These are phyloP conservation scores for Pseudopodoces humilis DNA, from an alignment of 2,113 vertebrate species.

Conservation along the genomic window DNA sequence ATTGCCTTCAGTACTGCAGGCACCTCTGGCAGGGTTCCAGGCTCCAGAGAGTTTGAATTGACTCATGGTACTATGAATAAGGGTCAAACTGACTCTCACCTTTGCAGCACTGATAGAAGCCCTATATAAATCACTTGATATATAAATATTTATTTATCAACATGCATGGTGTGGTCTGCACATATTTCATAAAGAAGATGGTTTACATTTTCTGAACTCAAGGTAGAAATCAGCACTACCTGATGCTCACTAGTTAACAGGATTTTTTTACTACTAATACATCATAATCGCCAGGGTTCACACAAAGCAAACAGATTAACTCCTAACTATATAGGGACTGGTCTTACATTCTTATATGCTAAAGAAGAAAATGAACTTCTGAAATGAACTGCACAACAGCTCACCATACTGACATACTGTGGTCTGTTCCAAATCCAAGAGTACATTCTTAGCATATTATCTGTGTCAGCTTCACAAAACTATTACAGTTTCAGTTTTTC, in stretches of 20 bases:
- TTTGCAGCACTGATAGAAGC: conserved; percentile 44
- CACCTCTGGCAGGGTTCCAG: conserved; percentile 24
- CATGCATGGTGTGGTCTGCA: conserved; percentile 14
- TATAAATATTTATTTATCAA: conserved; percentile 65
- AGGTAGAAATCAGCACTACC: conserved; percentile 21
- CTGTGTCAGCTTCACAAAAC: conserved; percentile 51
- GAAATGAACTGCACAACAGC: neutral
- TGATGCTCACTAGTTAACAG: neutral
- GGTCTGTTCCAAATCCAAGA: conserved; percentile 23
- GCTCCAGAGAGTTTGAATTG: neutral
- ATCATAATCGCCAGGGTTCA: neutral
- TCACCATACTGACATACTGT: neutral
- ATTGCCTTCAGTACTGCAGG: neutral
- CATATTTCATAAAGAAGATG: conserved; percentile 43
- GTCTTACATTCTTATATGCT: neutral
- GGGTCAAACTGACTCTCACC: conserved; percentile 38
- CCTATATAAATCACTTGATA: conserved; percentile 29
- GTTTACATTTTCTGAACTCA: conserved; percentile 53
- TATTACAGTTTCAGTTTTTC: conserved; percentile 62
- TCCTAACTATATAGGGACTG: neutral
- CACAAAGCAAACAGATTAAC: neutral
- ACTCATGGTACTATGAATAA: conserved; percentile 23
- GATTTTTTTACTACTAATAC: neutral
- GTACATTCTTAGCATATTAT: conserved; percentile 24
- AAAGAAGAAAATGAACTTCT: neutral